These are phyloP conservation scores for Sycophila texana DNA, from an alignment of 2,888 invertebrate genomes.

Conservation along the genomic window DNA sequence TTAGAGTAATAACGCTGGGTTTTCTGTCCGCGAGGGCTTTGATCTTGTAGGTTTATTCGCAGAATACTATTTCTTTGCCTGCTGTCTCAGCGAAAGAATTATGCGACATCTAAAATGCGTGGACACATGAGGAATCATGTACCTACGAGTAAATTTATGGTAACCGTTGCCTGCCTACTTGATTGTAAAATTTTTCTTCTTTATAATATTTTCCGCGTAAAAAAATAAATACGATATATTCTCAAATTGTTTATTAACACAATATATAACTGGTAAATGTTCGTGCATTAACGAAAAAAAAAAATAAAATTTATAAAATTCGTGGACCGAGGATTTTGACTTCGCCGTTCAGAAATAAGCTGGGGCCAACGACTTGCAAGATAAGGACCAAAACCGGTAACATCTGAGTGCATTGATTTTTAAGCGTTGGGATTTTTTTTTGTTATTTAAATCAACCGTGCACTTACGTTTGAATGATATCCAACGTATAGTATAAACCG, in stretches of 20 bases:
- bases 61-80: constrained; percentile 10
- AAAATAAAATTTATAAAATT: not conserved
- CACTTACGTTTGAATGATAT: too few species aligned
- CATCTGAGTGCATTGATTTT: constrained; percentile 19
- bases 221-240: not conserved
- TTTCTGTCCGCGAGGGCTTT: constrained; percentile 8
- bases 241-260: not conserved
- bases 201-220: not conserved
- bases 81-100: constrained; percentile 12
- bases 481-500: too few species aligned
- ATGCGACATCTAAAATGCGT: constrained; percentile 6
- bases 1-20: not conserved
- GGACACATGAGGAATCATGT: not conserved
- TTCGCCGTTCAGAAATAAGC: constrained; percentile 1
- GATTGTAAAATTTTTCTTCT: not conserved
- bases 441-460: too few species aligned
- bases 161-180: not conserved
- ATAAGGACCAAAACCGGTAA: constrained; percentile 38
- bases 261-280: not conserved
- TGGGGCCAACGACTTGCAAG: constrained; percentile 34
- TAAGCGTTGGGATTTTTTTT: constrained; percentile 9
- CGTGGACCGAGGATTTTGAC: too few species aligned
- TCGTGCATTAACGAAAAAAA: not conserved
- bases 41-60: constrained; percentile 2
- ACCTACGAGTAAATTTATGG: not conserved